Conservation (phyloP, 2,797 vertebrate species). For the Pogoniulus pusillus region DNA sequence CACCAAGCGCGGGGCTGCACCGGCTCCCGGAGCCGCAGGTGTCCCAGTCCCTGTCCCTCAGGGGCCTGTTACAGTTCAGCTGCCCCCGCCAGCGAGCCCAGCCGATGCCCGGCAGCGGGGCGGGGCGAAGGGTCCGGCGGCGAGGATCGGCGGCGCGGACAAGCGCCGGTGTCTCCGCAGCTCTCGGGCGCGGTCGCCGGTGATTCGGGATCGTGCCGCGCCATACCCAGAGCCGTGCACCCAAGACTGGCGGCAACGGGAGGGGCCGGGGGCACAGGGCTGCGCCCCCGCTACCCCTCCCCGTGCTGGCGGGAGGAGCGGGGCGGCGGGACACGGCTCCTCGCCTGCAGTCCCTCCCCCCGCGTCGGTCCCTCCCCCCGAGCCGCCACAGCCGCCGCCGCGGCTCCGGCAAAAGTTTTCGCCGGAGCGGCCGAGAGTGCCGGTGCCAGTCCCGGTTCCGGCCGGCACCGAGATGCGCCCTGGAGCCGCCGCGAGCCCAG, state of each 20-base stretch:
- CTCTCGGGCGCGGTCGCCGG: neutral
- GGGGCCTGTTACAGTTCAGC: neutral
- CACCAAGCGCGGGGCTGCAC: neutral
- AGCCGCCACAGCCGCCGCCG: neutral
- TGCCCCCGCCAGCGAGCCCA: neutral
- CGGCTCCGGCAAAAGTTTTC: conserved; percentile 52
- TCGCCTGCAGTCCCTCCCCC: conserved; percentile 1
- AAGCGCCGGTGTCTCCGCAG: neutral
- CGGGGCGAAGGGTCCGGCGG: neutral
- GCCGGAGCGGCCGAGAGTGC: neutral
- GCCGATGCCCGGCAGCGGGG: neutral
- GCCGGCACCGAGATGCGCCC: conserved; percentile 28
- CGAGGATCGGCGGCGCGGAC: neutral
- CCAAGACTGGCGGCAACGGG: neutral
- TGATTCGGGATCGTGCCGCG: neutral
- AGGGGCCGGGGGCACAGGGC: neutral
- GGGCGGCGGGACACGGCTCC: neutral
- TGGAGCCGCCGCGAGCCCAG: neutral
- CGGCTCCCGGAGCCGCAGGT: too few relatives aligned
- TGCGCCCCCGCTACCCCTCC: neutral
- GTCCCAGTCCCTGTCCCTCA: too few relatives aligned
- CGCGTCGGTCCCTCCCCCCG: neutral
- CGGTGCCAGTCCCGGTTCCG: neutral
- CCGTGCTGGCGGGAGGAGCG: neutral
- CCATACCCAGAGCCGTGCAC: neutral